A percentile compares a stretch with the other conserved stretches of the same genome.
phyloP scores from a whole-genome alignment of 2,113 vertebrate genomes.

The Fregetta grallaria region DNA sequence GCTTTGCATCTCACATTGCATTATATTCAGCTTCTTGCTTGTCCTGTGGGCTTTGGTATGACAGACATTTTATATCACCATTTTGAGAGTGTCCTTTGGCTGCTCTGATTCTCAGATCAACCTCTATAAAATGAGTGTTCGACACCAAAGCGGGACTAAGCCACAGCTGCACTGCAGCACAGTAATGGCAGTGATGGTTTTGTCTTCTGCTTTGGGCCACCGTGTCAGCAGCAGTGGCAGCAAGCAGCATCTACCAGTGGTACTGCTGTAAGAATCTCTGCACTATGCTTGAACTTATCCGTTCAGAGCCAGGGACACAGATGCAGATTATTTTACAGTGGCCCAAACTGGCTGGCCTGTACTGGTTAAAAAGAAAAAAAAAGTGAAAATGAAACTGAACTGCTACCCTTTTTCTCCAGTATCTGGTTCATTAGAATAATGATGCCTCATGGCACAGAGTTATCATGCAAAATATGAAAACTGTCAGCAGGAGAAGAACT shows the following conservation, averaged over 20 bases:
- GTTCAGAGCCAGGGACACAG: not conserved
- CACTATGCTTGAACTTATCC: not conserved
- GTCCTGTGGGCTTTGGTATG: not conserved
- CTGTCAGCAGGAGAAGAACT: not conserved
- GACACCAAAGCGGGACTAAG: not conserved
- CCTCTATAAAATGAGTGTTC: not conserved
- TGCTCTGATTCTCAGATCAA: not conserved
- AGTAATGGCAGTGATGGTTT: not conserved
- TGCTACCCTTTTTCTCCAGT: not conserved
- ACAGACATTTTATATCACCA: not conserved
- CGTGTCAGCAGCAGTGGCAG: not conserved
- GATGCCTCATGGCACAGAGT: not conserved
- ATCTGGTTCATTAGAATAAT: not conserved
- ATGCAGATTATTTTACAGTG: not conserved
- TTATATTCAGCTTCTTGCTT: not conserved
- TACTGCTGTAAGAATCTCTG: not conserved
- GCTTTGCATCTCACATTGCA: rapidly evolving
- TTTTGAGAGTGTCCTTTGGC: not conserved
- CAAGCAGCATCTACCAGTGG: not conserved
- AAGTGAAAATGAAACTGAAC: not conserved
- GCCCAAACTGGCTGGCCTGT: not conserved
- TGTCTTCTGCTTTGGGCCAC: not conserved
- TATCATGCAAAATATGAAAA: not conserved
- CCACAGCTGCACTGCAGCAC: not conserved
- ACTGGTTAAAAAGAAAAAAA: not conserved